Conservation (phyloP, 2,888 invertebrate genomes). For the Epiblema foenella region DNA sequence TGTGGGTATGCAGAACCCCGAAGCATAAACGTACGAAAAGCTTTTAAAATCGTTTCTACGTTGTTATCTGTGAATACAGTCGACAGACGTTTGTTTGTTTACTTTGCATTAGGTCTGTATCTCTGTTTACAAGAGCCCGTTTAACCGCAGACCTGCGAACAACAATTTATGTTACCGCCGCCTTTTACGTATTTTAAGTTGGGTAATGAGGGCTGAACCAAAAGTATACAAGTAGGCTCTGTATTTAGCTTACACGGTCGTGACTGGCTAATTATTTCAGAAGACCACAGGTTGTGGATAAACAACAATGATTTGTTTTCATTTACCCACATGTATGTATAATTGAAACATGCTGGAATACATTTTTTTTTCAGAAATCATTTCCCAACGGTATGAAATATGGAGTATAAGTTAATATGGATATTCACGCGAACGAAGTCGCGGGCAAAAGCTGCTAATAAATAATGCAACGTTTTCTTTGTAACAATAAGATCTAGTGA, state of each 20-base stretch:
- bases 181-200: constrained; percentile 17
- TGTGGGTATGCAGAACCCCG: constrained; percentile 21
- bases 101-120: constrained; percentile 42
- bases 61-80: constrained; percentile 42
- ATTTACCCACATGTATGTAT: neutral
- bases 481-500: too few relatives aligned
- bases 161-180: constrained; percentile 25
- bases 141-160: constrained; percentile 31
- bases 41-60: constrained; percentile 51
- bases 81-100: constrained; percentile 42
- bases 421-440: too few relatives aligned
- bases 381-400: too few relatives aligned
- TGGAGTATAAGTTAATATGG: too few relatives aligned
- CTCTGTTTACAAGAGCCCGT: constrained; percentile 36
- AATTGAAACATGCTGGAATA: too few relatives aligned
- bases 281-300: neutral
- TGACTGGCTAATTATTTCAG: constrained; percentile 16
- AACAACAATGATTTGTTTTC: neutral
- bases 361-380: too few relatives aligned
- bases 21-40: constrained; percentile 54
- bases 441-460: too few relatives aligned
- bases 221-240: constrained; percentile 3
- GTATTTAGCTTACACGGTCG: constrained; percentile 6
- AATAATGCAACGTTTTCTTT: too few relatives aligned
- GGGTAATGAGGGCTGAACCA: constrained; percentile 11